phyloP scores from a whole-genome alignment of 2,797 vertebrate genomes.

The Brachymystax lenok region DNA sequence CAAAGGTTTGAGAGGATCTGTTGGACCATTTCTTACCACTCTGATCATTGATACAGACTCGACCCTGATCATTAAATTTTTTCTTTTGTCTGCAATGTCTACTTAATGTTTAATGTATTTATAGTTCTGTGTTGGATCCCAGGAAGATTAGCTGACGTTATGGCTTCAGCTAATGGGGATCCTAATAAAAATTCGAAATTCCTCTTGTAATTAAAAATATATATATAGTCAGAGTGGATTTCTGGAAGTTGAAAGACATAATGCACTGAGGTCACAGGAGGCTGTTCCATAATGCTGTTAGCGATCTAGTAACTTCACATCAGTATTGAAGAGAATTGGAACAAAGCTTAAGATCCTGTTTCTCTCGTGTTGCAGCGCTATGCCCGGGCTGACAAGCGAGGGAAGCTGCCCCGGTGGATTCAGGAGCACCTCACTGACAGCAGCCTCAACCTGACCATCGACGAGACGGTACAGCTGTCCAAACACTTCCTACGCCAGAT shows the following conservation, averaged over 20 bases:
- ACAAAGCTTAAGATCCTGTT: background rate
- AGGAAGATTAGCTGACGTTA: no score
- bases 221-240: background rate
- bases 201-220: no score
- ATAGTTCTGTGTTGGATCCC: background rate
- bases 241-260: background rate
- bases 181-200: no score
- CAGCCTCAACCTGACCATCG: constrained; percentile 91
- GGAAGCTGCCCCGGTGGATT: constrained; percentile 94
- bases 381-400: constrained; percentile 86
- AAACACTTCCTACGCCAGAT: constrained; percentile 93
- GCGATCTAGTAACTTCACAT: no score
- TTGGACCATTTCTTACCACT: background rate
- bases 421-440: constrained; percentile 90
- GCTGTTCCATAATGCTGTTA: background rate
- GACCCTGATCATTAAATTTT: background rate
- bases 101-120: no score
- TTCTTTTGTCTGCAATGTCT: background rate
- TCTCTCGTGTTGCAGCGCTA: constrained; percentile 76
- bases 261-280: background rate
- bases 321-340: background rate
- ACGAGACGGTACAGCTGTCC: constrained; percentile 86
- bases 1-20: background rate
- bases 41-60: background rate
- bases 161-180: no score